Base-by-base conservation (phyloP, 1,140 invertebrate species). In the Aphelinus certus region DNA sequence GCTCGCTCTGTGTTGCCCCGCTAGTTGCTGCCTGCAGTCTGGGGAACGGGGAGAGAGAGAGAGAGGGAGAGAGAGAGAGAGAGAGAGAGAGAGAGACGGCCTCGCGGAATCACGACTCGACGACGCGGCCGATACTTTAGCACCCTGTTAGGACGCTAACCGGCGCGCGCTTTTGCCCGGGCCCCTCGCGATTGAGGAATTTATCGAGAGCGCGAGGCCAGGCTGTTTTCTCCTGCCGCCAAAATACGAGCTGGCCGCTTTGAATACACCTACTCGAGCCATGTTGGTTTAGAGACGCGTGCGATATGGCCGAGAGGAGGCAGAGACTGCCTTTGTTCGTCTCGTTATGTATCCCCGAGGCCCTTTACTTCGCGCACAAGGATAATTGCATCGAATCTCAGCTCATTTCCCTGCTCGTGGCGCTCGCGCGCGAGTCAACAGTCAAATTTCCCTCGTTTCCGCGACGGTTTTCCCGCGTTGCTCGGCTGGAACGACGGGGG, bases 371-470 rank as follows among this genome's bases (percentile, higher is more conserved):
- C 51, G 10, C 7, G 57, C 7, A 58, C 53, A 3, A n/a, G 56
- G 71, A 61, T 73, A 73, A 73, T 73, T 73, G 48, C 64, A 61
- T 73, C 47, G 62, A 61, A 67, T 67, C 46, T 7, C 42, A 9
- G 48, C 42, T 26, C 48, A 47, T 48, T 45, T 7, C 4, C 6
- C 45, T 3, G 6, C 67, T 73, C 67, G 67, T 61, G 65, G 42
- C 45, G 6, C 43, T n/a, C 45, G 61, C 72, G 4, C 47, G 53
- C 72, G 65, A 61, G 64, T 65, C 65, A 72, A 73, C 57, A 73
- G 63, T 74, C 72, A 48, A 74, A 74, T 68, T 74, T 68, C 65
- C 64, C 64, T 58, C 55, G 53, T 72, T 72, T 72, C 63, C 1
- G 57, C 71, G 53, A 58, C 63, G 51, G 71, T 72, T 72, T 65